A percentile compares a stretch with the other conserved stretches of the same genome.
These are phyloP conservation scores for Lutra lutra DNA, from an alignment of 2,797 vertebrate species.

Conservation along the genomic window DNA sequence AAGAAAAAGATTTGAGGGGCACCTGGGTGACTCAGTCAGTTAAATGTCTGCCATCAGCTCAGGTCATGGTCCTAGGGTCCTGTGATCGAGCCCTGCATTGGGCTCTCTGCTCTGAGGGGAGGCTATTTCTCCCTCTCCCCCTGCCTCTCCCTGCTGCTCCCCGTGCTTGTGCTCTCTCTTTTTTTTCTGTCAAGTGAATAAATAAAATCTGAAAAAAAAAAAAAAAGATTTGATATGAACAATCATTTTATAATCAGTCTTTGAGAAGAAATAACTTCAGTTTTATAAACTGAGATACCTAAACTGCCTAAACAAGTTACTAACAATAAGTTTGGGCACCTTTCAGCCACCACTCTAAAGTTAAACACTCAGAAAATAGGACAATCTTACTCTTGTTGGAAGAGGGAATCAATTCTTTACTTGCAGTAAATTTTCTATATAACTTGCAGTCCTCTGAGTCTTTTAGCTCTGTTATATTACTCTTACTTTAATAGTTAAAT, in stretches of 20 bases:
- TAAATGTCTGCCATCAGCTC: no score
- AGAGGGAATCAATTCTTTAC: background rate
- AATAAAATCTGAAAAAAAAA: no score
- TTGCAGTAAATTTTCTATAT: background rate
- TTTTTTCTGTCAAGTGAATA: no score
- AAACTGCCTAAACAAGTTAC: background rate
- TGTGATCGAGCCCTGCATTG: no score
- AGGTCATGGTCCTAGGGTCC: no score
- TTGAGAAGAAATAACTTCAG: background rate
- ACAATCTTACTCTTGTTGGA: background rate
- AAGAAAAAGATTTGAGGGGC: background rate
- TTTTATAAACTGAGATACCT: background rate
- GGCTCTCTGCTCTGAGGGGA: no score
- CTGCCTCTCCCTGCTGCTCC: no score
- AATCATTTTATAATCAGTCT: constrained; percentile 19
- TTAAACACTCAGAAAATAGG: background rate
- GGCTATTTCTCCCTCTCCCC: no score
- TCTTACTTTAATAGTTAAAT: background rate
- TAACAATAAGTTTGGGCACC: background rate
- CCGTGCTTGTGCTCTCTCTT: no score
- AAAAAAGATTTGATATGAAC: background rate
- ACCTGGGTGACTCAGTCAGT: no score
- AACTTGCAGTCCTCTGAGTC: background rate
- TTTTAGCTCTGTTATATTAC: background rate
- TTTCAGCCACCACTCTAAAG: background rate